These are phyloP conservation scores for Perccottus glenii DNA, from an alignment of 2,113 vertebrate species.

Conservation along the genomic window DNA sequence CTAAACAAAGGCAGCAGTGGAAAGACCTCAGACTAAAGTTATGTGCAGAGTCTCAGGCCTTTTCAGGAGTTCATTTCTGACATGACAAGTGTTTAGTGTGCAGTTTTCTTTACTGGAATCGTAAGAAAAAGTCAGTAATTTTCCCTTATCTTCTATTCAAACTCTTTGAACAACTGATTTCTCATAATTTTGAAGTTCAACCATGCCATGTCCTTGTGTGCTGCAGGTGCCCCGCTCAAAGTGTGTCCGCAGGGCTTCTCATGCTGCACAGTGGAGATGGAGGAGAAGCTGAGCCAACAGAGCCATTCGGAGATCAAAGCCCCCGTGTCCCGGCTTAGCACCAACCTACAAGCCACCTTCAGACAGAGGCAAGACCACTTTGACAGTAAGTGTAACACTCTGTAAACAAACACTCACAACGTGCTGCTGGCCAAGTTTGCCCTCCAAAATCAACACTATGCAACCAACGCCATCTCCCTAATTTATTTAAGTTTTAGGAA, in stretches of 20 bases:
- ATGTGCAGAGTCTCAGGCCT: background rate
- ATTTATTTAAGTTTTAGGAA: too few species aligned
- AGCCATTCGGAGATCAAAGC: constrained; percentile 91
- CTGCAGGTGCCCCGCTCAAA: constrained; percentile 91
- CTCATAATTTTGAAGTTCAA: too few species aligned
- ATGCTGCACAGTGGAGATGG: constrained; percentile 98
- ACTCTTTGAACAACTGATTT: background rate
- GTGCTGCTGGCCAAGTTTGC: constrained; percentile 6
- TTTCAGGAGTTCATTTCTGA: background rate
- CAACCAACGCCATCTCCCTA: too few species aligned
- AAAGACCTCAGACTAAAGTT: constrained; percentile 4
- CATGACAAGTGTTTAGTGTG: background rate
- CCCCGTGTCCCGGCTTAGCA: constrained; percentile 85
- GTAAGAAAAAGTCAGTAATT: background rate
- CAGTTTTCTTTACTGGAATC: background rate
- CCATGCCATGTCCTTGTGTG: constrained; percentile 30
- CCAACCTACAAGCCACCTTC: constrained; percentile 87
- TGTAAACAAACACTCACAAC: constrained; percentile 18
- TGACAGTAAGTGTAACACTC: constrained; percentile 76
- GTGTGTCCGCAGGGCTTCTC: constrained; percentile 93
- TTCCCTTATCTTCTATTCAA: background rate
- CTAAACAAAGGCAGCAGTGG: background rate
- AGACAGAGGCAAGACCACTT: constrained; percentile 91
- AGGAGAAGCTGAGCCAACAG: constrained; percentile 93
- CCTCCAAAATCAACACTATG: background rate